These are phyloP conservation scores for Anthopleura xanthogrammica DNA, from an alignment of 92 coral and sea anemone species.

Conservation along the genomic window DNA sequence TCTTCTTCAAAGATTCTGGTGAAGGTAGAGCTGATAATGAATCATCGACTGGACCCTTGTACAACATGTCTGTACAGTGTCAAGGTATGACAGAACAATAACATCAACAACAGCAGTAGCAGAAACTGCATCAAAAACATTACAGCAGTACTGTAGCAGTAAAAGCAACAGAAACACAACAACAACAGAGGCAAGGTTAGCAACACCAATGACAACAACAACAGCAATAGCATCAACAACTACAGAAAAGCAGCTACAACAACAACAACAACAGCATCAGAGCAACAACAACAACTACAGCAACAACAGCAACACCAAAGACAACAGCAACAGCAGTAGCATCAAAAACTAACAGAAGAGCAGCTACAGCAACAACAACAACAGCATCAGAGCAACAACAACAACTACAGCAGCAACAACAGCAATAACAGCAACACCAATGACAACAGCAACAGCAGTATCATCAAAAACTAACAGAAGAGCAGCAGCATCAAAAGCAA, in stretches of 20 bases:
- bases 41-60: constrained; percentile 61
- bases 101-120: not conserved
- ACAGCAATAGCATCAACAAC: not conserved
- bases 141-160: too few relatives aligned
- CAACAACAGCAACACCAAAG: not conserved
- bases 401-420: not conserved
- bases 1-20: constrained; percentile 86
- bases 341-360: not conserved
- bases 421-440: not conserved
- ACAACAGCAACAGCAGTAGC: not conserved
- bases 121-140: not conserved
- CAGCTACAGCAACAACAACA: not conserved
- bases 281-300: not conserved
- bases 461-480: too few relatives aligned
- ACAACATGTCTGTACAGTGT: constrained; percentile 56
- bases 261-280: not conserved
- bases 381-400: not conserved
- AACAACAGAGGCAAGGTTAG: too few relatives aligned
- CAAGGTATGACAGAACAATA: not conserved
- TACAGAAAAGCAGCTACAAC: not conserved
- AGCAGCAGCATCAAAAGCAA: not conserved
- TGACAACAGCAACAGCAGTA: not conserved
- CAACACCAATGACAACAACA: not conserved
- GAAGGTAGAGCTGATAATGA: constrained; percentile 69
- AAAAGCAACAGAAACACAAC: too few relatives aligned